Evolutionary conservation across 2,113 vertebrate genomes (phyloP).

Genomic region (Panthera tigris): DNA sequence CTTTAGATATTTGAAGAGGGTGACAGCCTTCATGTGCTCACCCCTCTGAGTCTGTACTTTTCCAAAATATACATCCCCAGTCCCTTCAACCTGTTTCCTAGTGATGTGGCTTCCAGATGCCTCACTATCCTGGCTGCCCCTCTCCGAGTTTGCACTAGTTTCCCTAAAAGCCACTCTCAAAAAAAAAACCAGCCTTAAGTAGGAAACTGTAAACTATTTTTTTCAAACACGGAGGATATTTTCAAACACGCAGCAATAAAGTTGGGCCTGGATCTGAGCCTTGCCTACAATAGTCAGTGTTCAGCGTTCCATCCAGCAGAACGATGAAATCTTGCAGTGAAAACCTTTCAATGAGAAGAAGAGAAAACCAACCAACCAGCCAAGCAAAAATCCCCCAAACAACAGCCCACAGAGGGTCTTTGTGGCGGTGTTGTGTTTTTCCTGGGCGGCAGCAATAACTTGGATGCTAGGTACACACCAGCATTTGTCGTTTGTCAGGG

Average conservation of each 20-base stretch:
- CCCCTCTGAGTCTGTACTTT: neutral
- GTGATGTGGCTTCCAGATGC: neutral
- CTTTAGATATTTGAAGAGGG: neutral
- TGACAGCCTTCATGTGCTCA: neutral
- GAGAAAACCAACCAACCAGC: neutral
- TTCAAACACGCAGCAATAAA: neutral
- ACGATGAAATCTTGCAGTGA: neutral
- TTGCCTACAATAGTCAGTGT: neutral
- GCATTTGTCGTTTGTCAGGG: neutral
- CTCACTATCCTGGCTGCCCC: neutral
- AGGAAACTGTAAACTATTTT: neutral
- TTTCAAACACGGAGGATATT: neutral
- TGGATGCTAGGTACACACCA: neutral
- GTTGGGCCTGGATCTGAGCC: neutral
- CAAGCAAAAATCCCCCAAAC: neutral
- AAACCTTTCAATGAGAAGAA: neutral
- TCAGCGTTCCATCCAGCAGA: neutral
- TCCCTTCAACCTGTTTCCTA: neutral
- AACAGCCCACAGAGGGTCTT: neutral
- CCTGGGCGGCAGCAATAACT: neutral
- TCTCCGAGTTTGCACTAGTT: neutral
- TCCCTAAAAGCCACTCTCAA: neutral
- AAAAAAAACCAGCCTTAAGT: neutral
- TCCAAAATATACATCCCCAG: accelerated
- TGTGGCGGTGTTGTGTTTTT: neutral